Conservation (phyloP, 1,140 invertebrate species). For the Vanessa atalanta region DNA sequence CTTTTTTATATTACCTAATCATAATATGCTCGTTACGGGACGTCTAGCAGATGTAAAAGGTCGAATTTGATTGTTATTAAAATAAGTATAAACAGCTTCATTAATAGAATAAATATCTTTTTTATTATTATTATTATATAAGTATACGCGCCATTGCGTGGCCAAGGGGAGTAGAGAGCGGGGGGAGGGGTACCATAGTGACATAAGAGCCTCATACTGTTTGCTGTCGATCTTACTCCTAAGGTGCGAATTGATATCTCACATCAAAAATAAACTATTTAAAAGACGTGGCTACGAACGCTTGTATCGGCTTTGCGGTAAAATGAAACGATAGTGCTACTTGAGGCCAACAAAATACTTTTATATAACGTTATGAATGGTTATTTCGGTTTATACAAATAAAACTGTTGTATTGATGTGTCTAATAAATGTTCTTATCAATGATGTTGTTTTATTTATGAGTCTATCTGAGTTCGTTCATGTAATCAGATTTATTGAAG, state of each 20-base stretch:
- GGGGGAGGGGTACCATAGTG: too few species aligned
- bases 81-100: not conserved
- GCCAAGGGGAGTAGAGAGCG: too few species aligned
- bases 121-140: too few species aligned
- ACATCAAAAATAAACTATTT: too few species aligned
- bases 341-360: slow-evolving; percentile 25
- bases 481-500: too few species aligned
- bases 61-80: not conserved
- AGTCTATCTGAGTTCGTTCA: not conserved
- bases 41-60: too few species aligned
- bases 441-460: slow-evolving; percentile 13
- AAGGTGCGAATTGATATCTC: too few species aligned
- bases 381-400: slow-evolving; percentile 17
- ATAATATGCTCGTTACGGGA: too few species aligned
- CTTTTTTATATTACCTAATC: too few species aligned
- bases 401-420: slow-evolving; percentile 21
- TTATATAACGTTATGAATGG: slow-evolving; percentile 23
- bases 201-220: too few species aligned
- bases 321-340: slow-evolving; percentile 27
- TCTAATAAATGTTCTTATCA: slow-evolving; percentile 26
- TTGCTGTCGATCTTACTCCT: too few species aligned
- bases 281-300: slow-evolving; percentile 1
- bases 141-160: too few species aligned
- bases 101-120: not conserved
- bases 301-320: slow-evolving; percentile 20